Percentiles rank a stretch among this genome's conserved stretches.
Conservation (phyloP, 2,797 vertebrate species). For the Botia kubotai region DNA sequence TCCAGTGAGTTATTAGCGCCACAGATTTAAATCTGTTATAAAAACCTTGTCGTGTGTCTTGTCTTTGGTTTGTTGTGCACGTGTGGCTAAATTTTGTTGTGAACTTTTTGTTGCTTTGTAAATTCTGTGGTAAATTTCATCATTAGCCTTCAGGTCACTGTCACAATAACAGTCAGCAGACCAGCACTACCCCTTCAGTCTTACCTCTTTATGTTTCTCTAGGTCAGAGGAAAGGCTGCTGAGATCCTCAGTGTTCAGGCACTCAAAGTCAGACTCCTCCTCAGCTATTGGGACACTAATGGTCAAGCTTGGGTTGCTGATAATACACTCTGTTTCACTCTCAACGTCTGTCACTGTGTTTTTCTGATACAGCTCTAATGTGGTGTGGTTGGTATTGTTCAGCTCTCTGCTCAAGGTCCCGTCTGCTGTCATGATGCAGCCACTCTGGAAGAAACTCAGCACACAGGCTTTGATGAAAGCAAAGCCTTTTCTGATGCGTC, state of each 20-base stretch:
- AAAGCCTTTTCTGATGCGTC: slow-evolving; percentile 87
- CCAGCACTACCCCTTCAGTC: slow-evolving; percentile 25
- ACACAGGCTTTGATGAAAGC: slow-evolving; percentile 80
- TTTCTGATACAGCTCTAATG: slow-evolving; percentile 83
- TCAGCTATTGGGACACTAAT: slow-evolving; percentile 93
- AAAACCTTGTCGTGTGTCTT: too few relatives aligned
- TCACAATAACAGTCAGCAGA: background rate
- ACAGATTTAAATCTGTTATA: too few relatives aligned
- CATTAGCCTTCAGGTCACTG: background rate
- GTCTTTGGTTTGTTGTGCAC: too few relatives aligned
- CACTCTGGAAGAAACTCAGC: slow-evolving; percentile 80
- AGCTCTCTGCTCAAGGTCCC: slow-evolving; percentile 76
- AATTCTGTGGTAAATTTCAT: background rate
- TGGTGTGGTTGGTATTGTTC: slow-evolving; percentile 86
- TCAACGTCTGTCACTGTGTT: slow-evolving; percentile 81
- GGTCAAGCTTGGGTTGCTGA: slow-evolving; percentile 89
- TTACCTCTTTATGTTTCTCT: slow-evolving; percentile 88
- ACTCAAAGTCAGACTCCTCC: slow-evolving; percentile 95
- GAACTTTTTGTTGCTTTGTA: too few relatives aligned
- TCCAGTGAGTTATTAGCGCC: too few relatives aligned
- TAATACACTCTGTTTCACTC: slow-evolving; percentile 88
- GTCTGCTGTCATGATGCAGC: slow-evolving; percentile 82
- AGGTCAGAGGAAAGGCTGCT: slow-evolving; percentile 90
- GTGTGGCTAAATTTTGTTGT: too few relatives aligned
- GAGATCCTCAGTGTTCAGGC: slow-evolving; percentile 93